Conservation (phyloP, 2,113 vertebrate species). For the Centrocercus urophasianus region DNA sequence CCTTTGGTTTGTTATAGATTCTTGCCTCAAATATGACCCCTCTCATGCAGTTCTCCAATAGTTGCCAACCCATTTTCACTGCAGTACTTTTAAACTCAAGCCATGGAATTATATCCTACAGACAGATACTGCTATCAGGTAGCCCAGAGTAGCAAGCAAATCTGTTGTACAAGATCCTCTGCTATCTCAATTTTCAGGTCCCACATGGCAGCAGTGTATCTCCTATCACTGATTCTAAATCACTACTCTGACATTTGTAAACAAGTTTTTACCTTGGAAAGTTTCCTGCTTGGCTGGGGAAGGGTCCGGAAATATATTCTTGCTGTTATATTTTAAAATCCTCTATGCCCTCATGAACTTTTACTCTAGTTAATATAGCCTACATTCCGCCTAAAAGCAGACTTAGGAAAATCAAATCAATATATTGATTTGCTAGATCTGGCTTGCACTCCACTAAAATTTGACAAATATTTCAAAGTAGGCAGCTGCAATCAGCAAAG, state of each 20-base stretch:
- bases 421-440: slow-evolving; percentile 34
- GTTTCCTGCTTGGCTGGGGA: background rate
- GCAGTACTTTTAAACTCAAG: background rate
- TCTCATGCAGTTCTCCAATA: background rate
- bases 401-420: slow-evolving; percentile 3
- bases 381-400: background rate
- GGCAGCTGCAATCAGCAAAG: slow-evolving; percentile 52
- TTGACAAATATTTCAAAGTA: slow-evolving; percentile 45
- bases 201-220: background rate
- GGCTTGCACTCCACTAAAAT: slow-evolving; percentile 5
- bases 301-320: background rate
- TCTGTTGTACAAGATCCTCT: background rate
- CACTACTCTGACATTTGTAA: background rate
- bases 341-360: background rate
- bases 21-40: background rate
- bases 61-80: background rate
- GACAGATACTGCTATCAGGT: background rate
- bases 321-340: background rate
- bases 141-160: slow-evolving; percentile 1
- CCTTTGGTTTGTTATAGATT: background rate
- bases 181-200: background rate
- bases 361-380: background rate
- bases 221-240: background rate
- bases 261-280: background rate
- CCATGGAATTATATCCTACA: background rate